phyloP scores from a whole-genome alignment of 2,113 vertebrate genomes.

The Sylvia atricapilla region DNA sequence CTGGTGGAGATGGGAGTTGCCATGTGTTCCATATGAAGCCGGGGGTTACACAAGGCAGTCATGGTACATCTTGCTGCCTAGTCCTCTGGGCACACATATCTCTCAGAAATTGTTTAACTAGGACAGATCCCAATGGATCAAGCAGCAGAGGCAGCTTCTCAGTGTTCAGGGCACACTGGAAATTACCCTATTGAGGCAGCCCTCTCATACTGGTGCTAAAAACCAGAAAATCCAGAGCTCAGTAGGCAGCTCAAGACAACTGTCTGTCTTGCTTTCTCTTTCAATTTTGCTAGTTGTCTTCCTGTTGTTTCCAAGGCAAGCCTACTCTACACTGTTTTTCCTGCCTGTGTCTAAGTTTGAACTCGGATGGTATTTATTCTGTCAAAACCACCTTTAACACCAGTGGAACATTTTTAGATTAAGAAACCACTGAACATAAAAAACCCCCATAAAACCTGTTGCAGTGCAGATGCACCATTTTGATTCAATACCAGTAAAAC shows the following conservation, averaged over 20 bases:
- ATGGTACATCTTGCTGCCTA: background rate
- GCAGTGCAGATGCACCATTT: background rate
- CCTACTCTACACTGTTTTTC: background rate
- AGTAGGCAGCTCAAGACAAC: background rate
- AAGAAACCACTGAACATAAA: background rate
- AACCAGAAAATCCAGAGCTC: background rate
- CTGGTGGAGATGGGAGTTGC: background rate
- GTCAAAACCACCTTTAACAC: background rate
- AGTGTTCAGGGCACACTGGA: background rate
- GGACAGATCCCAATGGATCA: background rate
- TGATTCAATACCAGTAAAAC: background rate
- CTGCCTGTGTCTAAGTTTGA: background rate
- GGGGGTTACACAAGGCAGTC: background rate
- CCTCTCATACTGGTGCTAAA: background rate
- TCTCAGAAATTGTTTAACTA: background rate
- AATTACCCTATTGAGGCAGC: background rate
- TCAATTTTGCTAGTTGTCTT: background rate
- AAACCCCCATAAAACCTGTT: background rate
- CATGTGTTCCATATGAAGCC: accelerated
- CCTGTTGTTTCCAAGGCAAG: background rate
- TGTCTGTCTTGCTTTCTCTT: background rate
- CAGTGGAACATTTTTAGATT: background rate
- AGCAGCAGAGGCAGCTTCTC: background rate
- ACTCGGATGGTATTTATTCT: background rate
- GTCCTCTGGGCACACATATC: background rate